A percentile compares a stretch with the other conserved stretches of the same genome.
Conservation (phyloP, 2,797 vertebrate species). For the Poeciliopsis turneri region DNA sequence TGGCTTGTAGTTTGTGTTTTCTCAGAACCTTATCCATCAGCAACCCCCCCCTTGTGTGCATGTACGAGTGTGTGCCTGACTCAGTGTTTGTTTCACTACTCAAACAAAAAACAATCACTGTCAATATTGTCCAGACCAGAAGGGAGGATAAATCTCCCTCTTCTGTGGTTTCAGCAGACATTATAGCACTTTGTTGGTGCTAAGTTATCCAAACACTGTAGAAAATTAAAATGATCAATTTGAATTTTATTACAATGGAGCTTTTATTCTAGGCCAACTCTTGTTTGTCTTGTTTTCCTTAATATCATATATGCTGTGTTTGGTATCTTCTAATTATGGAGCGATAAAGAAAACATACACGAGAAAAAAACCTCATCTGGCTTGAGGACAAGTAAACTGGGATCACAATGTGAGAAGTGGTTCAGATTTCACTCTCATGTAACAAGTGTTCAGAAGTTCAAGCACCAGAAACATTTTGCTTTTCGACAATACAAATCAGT, state of each 20-base stretch:
- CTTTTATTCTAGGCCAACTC: conserved; percentile 8
- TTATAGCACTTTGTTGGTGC: conserved; percentile 6
- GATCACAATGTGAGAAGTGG: not conserved
- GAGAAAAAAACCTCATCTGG: conserved; percentile 40
- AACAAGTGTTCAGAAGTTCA: conserved; percentile 11
- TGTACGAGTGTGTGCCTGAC: conserved; percentile 7
- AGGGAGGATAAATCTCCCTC: conserved; percentile 27
- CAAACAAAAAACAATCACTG: conserved; percentile 54
- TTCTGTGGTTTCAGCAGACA: conserved; percentile 46
- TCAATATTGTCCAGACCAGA: conserved; percentile 32
- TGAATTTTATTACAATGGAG: conserved; percentile 29
- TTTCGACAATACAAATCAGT: not conserved
- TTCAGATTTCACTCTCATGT: conserved; percentile 13
- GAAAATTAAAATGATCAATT: conserved; percentile 25
- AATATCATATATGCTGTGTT: conserved; percentile 17
- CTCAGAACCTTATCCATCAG: conserved; percentile 47
- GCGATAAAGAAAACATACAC: conserved; percentile 21
- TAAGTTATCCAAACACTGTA: conserved; percentile 8
- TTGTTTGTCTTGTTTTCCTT: conserved; percentile 29
- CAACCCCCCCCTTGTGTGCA: conserved; percentile 22
- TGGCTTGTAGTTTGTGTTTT: conserved; percentile 61
- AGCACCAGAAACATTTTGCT: conserved; percentile 9
- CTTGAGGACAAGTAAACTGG: not conserved
- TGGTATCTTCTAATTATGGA: conserved; percentile 25
- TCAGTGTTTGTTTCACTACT: conserved; percentile 55